Conservation (phyloP, 2,113 vertebrate genomes). For the Phyllopteryx taeniolatus region DNA sequence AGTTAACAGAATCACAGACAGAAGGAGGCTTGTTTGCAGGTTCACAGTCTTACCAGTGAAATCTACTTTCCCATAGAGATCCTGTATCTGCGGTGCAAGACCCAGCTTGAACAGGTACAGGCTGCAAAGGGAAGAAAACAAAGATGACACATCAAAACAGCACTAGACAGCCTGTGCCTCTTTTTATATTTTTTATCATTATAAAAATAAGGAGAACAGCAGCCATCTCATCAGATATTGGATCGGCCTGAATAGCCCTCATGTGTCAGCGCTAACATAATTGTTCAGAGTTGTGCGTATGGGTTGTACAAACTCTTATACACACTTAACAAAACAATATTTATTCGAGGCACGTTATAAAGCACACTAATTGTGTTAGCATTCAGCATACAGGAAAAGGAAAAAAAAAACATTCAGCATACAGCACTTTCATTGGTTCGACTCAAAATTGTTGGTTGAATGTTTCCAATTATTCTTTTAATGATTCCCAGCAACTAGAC, state of each 20-base stretch:
- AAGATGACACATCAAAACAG: neutral
- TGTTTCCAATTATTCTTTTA: neutral
- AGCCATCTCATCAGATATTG: neutral
- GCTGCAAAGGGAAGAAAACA: slow-evolving; percentile 62
- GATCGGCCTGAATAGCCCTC: neutral
- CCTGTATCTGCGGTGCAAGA: slow-evolving; percentile 95
- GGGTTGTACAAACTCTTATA: neutral
- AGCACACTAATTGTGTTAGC: neutral
- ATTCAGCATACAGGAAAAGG: neutral
- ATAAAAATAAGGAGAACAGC: neutral
- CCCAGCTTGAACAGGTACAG: slow-evolving; percentile 97
- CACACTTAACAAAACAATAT: neutral
- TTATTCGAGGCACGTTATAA: neutral
- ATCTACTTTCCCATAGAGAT: slow-evolving; percentile 96
- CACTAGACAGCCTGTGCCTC: neutral
- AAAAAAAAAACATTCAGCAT: neutral
- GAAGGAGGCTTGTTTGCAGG: slow-evolving; percentile 3
- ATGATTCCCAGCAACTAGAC: neutral
- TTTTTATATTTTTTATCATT: neutral
- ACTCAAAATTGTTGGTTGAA: neutral
- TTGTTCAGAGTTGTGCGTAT: neutral
- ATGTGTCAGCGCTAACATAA: neutral
- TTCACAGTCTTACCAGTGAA: slow-evolving; percentile 85
- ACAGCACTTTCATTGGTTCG: neutral
- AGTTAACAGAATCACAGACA: slow-evolving; percentile 2